These are phyloP conservation scores for Brachionus plicatilis DNA, from an alignment of 1,140 invertebrate species.

Conservation along the genomic window DNA sequence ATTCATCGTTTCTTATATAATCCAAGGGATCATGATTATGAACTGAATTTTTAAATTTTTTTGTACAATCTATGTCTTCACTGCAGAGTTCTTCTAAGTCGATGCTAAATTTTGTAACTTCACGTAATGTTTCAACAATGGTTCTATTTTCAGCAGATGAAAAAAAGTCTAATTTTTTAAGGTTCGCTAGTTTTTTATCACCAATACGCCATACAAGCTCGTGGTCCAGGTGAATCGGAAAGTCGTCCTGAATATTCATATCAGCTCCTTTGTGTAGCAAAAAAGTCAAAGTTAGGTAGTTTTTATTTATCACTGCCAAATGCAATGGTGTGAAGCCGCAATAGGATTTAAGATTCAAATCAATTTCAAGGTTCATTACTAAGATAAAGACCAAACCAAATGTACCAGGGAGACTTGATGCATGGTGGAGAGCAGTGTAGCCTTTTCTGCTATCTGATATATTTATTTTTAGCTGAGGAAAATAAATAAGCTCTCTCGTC, in stretches of 20 bases:
- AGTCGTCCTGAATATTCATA: conserved; percentile 26
- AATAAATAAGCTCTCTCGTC: not conserved
- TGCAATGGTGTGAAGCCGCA: not conserved
- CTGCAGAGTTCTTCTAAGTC: no score
- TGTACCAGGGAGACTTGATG: not conserved
- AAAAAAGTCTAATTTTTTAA: no score
- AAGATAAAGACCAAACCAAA: not conserved
- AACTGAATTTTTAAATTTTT: no score
- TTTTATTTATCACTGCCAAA: not conserved
- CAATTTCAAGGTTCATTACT: not conserved
- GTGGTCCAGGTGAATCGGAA: conserved; percentile 44
- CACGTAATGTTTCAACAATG: no score
- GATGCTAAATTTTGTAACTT: no score
- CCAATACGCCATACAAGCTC: no score
- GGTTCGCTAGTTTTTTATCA: no score
- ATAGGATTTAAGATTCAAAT: not conserved
- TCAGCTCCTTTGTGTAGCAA: not conserved
- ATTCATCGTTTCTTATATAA: no score
- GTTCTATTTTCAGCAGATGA: no score
- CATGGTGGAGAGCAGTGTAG: not conserved
- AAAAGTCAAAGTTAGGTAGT: not conserved
- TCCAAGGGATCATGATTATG: no score
- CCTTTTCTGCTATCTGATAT: not conserved
- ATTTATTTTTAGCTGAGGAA: not conserved
- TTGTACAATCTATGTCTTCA: no score